Base-by-base conservation (phyloP, 2,888 invertebrate species). In the Leptopilina drosophilae region DNA sequence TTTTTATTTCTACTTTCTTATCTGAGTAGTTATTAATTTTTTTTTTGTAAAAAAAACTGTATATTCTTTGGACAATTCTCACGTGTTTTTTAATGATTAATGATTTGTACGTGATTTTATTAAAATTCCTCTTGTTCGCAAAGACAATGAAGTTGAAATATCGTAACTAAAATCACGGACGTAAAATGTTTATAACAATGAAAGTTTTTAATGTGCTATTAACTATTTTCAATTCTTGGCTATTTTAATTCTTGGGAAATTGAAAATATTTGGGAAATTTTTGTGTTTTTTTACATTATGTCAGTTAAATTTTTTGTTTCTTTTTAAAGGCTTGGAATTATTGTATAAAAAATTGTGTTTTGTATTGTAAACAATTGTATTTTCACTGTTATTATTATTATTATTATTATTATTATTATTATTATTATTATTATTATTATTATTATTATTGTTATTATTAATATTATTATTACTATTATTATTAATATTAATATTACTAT, bases 101-200 rank as follows among this genome's bases (percentile, higher is more conserved):
- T 33, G 9, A n/a, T 9, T 73, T 20, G 73, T 73, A 53, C 73
- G 56, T 73, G 73, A 73, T 73, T 73, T 73, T 33, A 73, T 56
- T 73, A 40, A 56, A 73, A 73, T 73, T 73, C 73, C 56, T n/a
- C 20, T 56, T 56, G 9, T 69, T 53, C 69, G 3, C 53, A 56
- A 20, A 73, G 26, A 73, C 53, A 33, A 14, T 33, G 1, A 26
- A 56, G 14, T n/a, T 6, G 11, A 73, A 53, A 26, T 20, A 20
- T 69, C 49, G 11, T 12, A 46, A 20, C 20, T 62, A 62, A 33
- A 59, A 59, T 59, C 59, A 59, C 59, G 15, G 20, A 62, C 62
- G 62, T 15, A 59, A 33, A 59, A 15, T 62, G 15, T 62, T 20
- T 20, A 62, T 62, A 20, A 62, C 15, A 20, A 20, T 59, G 59